A percentile compares a stretch with the other conserved stretches of the same genome.
phyloP scores from a whole-genome alignment of 2,888 invertebrate genomes.

The Alsophila aescularia region DNA sequence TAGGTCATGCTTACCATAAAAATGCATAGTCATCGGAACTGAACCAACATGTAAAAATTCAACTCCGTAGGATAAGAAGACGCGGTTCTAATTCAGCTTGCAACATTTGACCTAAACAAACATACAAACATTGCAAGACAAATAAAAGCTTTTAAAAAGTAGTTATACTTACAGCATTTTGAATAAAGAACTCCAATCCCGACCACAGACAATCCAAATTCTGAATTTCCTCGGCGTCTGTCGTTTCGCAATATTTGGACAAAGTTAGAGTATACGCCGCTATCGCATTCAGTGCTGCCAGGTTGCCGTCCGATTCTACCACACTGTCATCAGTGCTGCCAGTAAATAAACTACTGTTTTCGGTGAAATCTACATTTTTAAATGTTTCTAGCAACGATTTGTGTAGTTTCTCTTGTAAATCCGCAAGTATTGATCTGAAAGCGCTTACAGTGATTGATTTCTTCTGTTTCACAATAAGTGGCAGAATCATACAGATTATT shows the following conservation, averaged over 20 bases:
- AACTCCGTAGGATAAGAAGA: too few species aligned
- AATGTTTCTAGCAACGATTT: slow-evolving; percentile 64
- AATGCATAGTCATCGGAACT: too few species aligned
- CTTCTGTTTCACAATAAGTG: slow-evolving; percentile 73
- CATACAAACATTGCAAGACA: background rate
- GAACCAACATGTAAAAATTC: too few species aligned
- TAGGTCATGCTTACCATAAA: too few species aligned
- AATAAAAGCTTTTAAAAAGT: background rate
- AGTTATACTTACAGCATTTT: slow-evolving; percentile 68
- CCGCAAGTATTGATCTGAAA: slow-evolving; percentile 68
- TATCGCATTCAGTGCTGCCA: slow-evolving; percentile 73
- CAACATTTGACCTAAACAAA: too few species aligned
- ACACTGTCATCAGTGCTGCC: slow-evolving; percentile 60
- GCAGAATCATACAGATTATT: slow-evolving; percentile 69
- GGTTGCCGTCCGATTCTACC: slow-evolving; percentile 52
- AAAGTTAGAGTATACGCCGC: slow-evolving; percentile 71
- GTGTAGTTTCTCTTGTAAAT: slow-evolving; percentile 73
- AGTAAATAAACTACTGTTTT: slow-evolving; percentile 45
- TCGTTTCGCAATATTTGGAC: slow-evolving; percentile 71
- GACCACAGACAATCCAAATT: slow-evolving; percentile 69
- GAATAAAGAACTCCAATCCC: slow-evolving; percentile 67
- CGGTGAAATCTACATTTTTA: slow-evolving; percentile 64
- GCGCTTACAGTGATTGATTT: slow-evolving; percentile 66
- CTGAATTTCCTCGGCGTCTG: slow-evolving; percentile 59
- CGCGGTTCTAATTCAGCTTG: too few species aligned